These are phyloP conservation scores for Heteromormyrus szaboi DNA, from an alignment of 2,797 vertebrate genomes.

Conservation along the genomic window DNA sequence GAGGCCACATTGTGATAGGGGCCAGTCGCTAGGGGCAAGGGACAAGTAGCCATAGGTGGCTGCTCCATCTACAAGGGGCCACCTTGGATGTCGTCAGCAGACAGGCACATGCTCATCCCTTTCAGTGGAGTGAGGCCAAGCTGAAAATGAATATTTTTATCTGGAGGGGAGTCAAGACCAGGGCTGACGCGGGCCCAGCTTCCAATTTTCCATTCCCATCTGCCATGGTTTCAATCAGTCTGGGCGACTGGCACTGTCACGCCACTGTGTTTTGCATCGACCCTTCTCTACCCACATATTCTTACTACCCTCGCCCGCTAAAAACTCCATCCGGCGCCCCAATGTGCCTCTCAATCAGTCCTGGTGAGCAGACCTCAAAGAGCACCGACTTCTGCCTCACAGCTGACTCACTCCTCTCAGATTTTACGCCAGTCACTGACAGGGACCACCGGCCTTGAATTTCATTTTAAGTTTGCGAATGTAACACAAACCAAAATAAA, in stretches of 20 bases:
- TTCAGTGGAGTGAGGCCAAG: conserved; percentile 25
- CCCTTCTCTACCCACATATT: conserved; percentile 5
- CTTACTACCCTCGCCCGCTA: conserved; percentile 13
- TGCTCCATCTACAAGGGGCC: neutral
- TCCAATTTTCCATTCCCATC: conserved; percentile 43
- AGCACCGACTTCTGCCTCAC: conserved; percentile 27
- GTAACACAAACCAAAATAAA: neutral
- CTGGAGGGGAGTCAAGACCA: conserved; percentile 21
- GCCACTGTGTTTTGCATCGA: neutral
- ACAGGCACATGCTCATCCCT: conserved; percentile 7
- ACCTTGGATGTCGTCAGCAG: conserved; percentile 24
- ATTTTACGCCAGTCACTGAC: neutral
- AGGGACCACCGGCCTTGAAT: neutral
- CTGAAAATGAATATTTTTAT: conserved; percentile 35
- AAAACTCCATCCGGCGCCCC: conserved; percentile 33
- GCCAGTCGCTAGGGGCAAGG: neutral
- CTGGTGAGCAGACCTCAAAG: conserved; percentile 27
- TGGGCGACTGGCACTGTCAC: conserved; percentile 17
- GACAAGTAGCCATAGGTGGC: neutral
- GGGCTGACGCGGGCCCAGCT: conserved; percentile 21
- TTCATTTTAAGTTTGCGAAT: neutral
- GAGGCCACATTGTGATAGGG: neutral
- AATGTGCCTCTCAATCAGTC: conserved; percentile 26
- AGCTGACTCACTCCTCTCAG: conserved; percentile 26
- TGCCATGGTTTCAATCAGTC: conserved; percentile 40